phyloP scores from a whole-genome alignment of 2,797 vertebrate species.

The Phataginus tetradactyla region DNA sequence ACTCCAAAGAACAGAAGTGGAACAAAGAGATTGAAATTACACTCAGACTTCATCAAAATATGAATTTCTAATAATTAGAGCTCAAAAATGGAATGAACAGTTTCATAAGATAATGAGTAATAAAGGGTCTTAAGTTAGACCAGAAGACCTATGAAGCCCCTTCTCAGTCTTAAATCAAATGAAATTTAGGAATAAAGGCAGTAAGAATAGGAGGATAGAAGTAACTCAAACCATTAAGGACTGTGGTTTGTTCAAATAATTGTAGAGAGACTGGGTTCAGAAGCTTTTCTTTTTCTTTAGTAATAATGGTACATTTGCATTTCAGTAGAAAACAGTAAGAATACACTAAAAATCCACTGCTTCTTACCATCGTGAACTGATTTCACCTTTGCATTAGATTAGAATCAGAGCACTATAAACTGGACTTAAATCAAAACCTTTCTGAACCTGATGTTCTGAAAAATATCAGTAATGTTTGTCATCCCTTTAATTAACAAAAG shows the following conservation, averaged over 20 bases:
- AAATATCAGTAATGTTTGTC: background rate
- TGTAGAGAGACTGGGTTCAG: background rate
- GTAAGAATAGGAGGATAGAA: background rate
- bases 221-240: background rate
- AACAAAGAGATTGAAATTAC: background rate
- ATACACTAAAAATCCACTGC: background rate
- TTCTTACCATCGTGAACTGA: background rate
- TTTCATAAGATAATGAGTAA: background rate
- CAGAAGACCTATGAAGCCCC: background rate
- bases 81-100: background rate
- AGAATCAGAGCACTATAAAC: conserved; percentile 45
- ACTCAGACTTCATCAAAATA: background rate
- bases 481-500: background rate
- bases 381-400: background rate
- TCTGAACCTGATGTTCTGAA: background rate
- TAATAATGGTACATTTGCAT: background rate
- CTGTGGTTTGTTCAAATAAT: background rate
- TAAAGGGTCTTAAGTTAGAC: background rate
- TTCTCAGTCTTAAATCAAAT: background rate
- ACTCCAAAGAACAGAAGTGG: background rate
- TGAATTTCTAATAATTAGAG: background rate
- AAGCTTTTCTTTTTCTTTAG: background rate
- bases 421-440: conserved; percentile 26
- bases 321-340: background rate
- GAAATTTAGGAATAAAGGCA: background rate